Evolutionary conservation across 2,888 invertebrate species (phyloP), one percentile per base, ranked within the genome.

Genomic region (Crocallis elinguaria): DNA sequence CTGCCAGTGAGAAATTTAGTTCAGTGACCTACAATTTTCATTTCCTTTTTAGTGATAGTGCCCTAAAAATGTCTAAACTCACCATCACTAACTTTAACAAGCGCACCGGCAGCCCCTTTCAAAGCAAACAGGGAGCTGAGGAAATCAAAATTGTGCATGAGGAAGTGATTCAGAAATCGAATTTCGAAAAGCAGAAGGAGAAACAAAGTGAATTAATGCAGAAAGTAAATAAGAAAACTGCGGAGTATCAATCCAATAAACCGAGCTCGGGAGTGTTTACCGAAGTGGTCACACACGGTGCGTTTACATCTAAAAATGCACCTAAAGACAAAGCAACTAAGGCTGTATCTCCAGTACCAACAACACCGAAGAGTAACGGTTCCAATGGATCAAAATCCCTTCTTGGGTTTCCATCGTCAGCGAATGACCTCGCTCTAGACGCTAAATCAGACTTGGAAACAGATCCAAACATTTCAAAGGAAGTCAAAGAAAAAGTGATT

Each of bases 401-500:
- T 11, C 73, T 90, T 1, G 89, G 89, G 0, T 91, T 87, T 42
- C 91, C 91, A 30, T 91, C 90, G 16, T 90, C 91, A 58, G 91
- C 91, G 0, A 91, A 91, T 39, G 89, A 90, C 59, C 69, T 91
- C 48, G 91, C 91, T 29, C 64, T 91, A 1, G 88, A 88, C 29
- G 90, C 90, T 0, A 91, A 91, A 76, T 71, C 88, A 0, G 90
- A 91, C 42, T 63, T 91, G n/a, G 91, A 91, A 79, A 85, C 90
- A 0, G 91, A 90, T 53, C 69, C 77, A 23, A 90, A 88, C 27
- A 83, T 91, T 54, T 84, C 88, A 13, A 74, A 79, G 56, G 86
- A 79, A 65, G 83, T 88, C 0, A 90, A 89, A 71, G 88, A 88
- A 45, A 91, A 88, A 57, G 88, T 91, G 0, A 90, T 91, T 21